Evolutionary conservation across 2,888 invertebrate genomes (phyloP), one percentile per base, ranked within the genome.

Genomic region (Scaptomyza tumidula): DNA sequence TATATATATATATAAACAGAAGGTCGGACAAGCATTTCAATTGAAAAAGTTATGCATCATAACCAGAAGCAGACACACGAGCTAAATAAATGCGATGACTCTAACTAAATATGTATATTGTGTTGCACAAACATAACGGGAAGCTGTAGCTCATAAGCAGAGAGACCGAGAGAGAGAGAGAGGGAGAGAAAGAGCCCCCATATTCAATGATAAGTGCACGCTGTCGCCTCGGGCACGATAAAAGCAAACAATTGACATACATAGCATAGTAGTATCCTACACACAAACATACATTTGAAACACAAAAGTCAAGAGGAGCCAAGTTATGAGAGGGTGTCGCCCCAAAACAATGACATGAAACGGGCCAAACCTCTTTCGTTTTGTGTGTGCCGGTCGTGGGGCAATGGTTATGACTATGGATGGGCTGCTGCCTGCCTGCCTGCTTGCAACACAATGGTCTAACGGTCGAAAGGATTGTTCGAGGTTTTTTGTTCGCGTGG

Each of bases 291-390:
- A 33, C 10, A 33, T 33, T 10, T 39, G 0, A 9, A 16, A 16
- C 6, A 24, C 24, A 50, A 83, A 70, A 79, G 86, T 82, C 83
- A 86, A 80, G 83, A 73, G 86, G 67, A 87, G 79, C 86, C 88
- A 71, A 71, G 82, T 79, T 70, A 68, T 62, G 67, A 71, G 56
- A 46, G 45, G 58, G 71, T 53, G 55, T 71, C 37, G 56, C 46
- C 64, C 48, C 60, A 70, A 84, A 86, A 86, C 86, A 86, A 80
- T 83, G 85, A 57, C 37, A 71, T 56, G 50, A 53, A 71, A 75
- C 58, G 45, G 14, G 41, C 11, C 52, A 53, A 55, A 37, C 43
- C 48, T 33, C 49, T 70, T 68, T 75, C 49, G 63, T 55, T 49
- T 70, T 76, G 61, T 52, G 65, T 33, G n/a, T 46, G 49, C 53